Evolutionary conservation across 2,888 invertebrate genomes (phyloP).

Genomic region (Limnephilus auricula): DNA sequence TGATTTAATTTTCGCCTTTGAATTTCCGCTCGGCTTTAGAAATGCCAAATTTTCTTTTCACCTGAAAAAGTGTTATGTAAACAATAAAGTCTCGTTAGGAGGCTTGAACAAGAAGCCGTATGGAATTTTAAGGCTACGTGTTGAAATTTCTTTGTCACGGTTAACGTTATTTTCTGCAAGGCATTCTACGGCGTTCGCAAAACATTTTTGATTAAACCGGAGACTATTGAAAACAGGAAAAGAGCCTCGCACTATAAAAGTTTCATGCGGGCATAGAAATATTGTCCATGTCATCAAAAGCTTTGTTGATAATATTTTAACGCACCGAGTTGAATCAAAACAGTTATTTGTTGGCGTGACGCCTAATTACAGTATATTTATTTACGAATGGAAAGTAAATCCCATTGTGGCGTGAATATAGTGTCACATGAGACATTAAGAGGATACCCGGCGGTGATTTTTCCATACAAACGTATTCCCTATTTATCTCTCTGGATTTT

Average conservation of each 20-base stretch:
- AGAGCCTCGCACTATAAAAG: background rate
- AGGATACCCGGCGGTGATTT: no score
- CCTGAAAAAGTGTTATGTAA: no score
- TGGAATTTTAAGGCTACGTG: conserved; percentile 28
- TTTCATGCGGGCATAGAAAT: background rate
- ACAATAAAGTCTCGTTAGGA: background rate
- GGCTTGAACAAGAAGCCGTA: background rate
- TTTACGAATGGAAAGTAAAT: no score
- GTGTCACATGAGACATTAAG: no score
- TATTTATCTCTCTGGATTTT: no score
- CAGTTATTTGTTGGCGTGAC: no score
- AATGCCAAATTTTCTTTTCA: no score
- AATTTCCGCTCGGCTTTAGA: no score
- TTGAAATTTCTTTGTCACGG: conserved; percentile 33
- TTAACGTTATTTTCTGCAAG: background rate
- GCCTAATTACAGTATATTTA: no score
- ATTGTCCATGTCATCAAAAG: background rate
- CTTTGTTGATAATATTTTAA: background rate
- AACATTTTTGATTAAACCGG: conserved; percentile 43
- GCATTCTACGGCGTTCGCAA: conserved; percentile 28
- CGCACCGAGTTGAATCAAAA: background rate
- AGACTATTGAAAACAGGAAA: conserved; percentile 38
- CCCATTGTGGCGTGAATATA: no score
- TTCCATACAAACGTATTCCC: no score
- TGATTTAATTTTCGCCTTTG: no score